These are phyloP conservation scores for Harpegnathos saltator DNA, from an alignment of 1,140 invertebrate genomes.

Conservation along the genomic window DNA sequence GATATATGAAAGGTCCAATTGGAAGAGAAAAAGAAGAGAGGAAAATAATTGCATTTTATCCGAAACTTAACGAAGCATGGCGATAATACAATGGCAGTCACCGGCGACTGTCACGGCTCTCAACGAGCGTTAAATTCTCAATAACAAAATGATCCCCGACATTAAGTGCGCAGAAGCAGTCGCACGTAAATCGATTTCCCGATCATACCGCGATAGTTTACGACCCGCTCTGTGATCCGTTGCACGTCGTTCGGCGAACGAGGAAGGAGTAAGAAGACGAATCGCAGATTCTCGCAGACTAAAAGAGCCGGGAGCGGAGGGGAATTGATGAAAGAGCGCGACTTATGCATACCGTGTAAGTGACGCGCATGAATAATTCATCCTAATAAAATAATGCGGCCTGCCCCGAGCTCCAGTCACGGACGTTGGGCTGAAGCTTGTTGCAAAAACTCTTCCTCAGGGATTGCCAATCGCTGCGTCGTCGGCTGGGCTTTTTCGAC, in stretches of 20 bases:
- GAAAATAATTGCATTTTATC: no score
- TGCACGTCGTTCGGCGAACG: slow-evolving; percentile 46
- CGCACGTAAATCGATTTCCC: no score
- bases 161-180: no score
- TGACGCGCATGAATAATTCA: slow-evolving; percentile 84
- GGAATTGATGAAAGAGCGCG: slow-evolving; percentile 82
- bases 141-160: no score
- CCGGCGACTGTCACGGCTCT: no score
- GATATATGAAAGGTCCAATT: no score
- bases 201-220: slow-evolving; percentile 11
- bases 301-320: slow-evolving; percentile 47
- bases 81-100: no score
- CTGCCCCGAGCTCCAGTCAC: slow-evolving; percentile 52
- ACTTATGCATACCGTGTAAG: slow-evolving; percentile 85
- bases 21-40: no score
- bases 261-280: slow-evolving; percentile 42
- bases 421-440: slow-evolving; percentile 27
- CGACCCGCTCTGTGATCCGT: slow-evolving; percentile 33
- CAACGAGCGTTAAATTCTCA: no score
- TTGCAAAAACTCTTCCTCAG: slow-evolving; percentile 62
- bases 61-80: no score
- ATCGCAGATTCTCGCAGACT: slow-evolving; percentile 11
- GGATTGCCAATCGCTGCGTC: slow-evolving; percentile 15
- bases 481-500: slow-evolving; percentile 10
- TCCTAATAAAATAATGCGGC: slow-evolving; percentile 85